Evolutionary conservation across 2,113 vertebrate species (phyloP).

Genomic region (Tenebrosternarchus preto): DNA sequence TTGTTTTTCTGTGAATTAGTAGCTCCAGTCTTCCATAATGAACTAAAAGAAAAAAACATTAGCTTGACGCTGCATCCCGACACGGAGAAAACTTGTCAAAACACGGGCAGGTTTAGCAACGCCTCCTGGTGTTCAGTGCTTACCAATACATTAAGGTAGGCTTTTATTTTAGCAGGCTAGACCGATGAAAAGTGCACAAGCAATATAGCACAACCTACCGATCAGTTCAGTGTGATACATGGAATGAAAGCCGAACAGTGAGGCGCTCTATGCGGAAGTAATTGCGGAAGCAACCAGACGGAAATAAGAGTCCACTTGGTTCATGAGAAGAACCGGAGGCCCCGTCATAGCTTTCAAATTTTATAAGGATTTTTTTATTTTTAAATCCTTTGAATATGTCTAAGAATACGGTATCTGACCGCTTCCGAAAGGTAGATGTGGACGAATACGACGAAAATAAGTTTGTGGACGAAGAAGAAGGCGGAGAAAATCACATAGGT

Average conservation of each 20-base stretch:
- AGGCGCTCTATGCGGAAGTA: constrained; percentile 45
- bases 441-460: constrained; percentile 98
- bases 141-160: too few species aligned
- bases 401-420: constrained; percentile 83
- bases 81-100: too few species aligned
- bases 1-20: too few species aligned
- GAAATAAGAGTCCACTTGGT: constrained; percentile 2
- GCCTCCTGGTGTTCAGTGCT: too few species aligned
- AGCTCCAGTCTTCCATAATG: too few species aligned
- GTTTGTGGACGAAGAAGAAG: constrained; percentile 95
- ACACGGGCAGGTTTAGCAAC: too few species aligned
- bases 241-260: background rate
- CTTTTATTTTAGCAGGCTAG: too few species aligned
- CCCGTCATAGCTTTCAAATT: background rate
- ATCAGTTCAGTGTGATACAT: background rate
- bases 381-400: constrained; percentile 72
- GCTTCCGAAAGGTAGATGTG: constrained; percentile 90
- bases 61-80: too few species aligned
- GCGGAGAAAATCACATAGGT: constrained; percentile 88
- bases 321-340: constrained; percentile 36
- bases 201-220: background rate
- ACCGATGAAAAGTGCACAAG: too few species aligned
- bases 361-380: background rate
- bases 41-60: too few species aligned
- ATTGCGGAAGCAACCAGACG: constrained; percentile 11